These are phyloP conservation scores for Geothlypis trichas DNA, from an alignment of 2,113 vertebrate genomes.

Conservation along the genomic window DNA sequence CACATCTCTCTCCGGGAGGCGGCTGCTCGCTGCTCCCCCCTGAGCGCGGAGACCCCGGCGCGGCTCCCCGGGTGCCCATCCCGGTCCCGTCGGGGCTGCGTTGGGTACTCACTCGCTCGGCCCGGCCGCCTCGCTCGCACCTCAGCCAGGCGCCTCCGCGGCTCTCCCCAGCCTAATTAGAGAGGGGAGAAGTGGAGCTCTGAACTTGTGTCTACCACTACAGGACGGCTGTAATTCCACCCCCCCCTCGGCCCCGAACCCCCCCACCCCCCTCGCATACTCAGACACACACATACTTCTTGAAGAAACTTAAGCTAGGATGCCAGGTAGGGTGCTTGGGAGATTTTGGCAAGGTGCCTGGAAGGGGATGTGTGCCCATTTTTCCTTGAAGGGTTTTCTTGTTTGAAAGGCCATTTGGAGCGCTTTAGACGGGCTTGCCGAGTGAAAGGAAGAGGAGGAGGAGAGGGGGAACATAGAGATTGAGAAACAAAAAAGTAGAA, in stretches of 20 bases:
- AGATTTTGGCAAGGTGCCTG: constrained; percentile 86
- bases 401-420: constrained; percentile 55
- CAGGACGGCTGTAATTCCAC: constrained; percentile 67
- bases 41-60: background rate
- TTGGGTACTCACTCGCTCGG: constrained; percentile 48
- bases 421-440: background rate
- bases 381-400: constrained; percentile 60
- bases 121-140: constrained; percentile 26
- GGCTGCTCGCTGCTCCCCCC: background rate
- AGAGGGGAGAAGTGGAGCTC: constrained; percentile 71
- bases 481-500: background rate
- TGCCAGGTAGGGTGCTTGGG: constrained; percentile 84
- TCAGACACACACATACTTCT: constrained; percentile 52
- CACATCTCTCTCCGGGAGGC: background rate
- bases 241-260: background rate
- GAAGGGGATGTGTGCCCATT: constrained; percentile 77
- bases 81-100: constrained; percentile 16
- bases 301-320: constrained; percentile 80
- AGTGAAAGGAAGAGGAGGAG: constrained; percentile 9
- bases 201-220: constrained; percentile 75
- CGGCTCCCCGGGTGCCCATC: background rate
- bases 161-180: constrained; percentile 65
- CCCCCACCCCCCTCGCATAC: background rate
- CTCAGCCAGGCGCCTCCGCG: constrained; percentile 62
- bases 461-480: background rate